phyloP scores from a whole-genome alignment of 2,797 vertebrate species.

The Astyanax mexicanus region DNA sequence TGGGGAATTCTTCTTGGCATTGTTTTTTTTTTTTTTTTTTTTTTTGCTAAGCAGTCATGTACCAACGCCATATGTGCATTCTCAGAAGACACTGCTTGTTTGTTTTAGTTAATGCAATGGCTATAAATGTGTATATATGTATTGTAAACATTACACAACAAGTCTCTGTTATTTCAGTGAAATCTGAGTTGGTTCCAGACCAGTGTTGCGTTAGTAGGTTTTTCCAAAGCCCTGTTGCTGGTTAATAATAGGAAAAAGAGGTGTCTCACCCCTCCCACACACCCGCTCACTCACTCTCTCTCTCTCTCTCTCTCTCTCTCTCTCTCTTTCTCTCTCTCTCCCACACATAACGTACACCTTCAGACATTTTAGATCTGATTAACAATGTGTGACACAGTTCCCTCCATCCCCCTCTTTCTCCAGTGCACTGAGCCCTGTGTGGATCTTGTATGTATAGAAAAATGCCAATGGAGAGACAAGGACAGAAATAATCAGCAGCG shows the following conservation, averaged over 20 bases:
- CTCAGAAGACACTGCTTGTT: no score
- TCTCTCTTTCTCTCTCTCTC: constrained; percentile 7
- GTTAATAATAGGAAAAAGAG: constrained; percentile 34
- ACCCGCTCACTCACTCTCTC: constrained; percentile 24
- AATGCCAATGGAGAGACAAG: constrained; percentile 41
- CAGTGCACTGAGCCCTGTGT: constrained; percentile 54
- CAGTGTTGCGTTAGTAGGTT: neutral
- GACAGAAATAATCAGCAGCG: constrained; percentile 59
- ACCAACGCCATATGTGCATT: no score
- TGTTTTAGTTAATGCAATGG: no score
- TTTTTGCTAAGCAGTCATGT: no score
- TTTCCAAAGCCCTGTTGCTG: constrained; percentile 20
- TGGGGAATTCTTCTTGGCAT: no score
- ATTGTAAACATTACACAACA: no score
- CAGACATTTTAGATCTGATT: constrained; percentile 40
- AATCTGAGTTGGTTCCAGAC: no score
- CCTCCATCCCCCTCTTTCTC: neutral
- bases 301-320: no score
- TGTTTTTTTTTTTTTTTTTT: no score
- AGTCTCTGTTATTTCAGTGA: no score
- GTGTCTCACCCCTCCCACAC: neutral
- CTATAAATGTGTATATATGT: no score
- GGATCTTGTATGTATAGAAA: constrained; percentile 66
- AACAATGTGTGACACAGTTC: constrained; percentile 28
- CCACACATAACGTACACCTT: constrained; percentile 7